Conservation (phyloP, 2,888 invertebrate species). For the Agonopterix alstromeriana region DNA sequence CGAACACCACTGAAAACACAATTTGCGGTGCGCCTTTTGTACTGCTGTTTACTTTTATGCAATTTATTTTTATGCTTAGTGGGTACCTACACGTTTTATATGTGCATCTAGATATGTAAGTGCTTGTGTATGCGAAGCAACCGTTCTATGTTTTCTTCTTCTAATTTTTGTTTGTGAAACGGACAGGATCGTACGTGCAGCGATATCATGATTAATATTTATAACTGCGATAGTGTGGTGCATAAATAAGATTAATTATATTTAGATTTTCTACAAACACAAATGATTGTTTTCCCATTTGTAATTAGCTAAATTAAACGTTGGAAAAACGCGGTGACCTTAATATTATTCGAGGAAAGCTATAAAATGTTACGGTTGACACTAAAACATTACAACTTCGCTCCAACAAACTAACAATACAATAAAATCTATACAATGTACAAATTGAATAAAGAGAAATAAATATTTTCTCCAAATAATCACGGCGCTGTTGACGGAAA, state of each 20-base stretch:
- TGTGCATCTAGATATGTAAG: neutral
- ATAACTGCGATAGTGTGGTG: no score
- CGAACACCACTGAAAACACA: slow-evolving; percentile 55
- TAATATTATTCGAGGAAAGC: no score
- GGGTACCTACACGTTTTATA: neutral
- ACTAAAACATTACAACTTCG: no score
- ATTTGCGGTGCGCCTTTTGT: slow-evolving; percentile 62
- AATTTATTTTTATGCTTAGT: slow-evolving; percentile 37
- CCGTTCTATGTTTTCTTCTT: neutral
- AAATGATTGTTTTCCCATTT: no score
- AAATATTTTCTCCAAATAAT: slow-evolving; percentile 4
- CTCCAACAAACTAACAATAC: neutral
- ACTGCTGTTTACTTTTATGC: slow-evolving; percentile 56
- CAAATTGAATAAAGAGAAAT: neutral
- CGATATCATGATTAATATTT: no score
- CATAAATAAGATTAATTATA: no score
- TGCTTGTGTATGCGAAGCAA: neutral
- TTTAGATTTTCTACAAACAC: no score
- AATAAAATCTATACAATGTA: neutral
- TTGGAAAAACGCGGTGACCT: no score
- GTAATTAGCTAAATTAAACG: no score
- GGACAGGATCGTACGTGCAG: no score
- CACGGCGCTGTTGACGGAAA: slow-evolving; percentile 6
- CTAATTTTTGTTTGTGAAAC: neutral
- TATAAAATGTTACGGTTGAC: no score